Conservation (phyloP, 2,113 vertebrate genomes). For the Hemibagrus wyckioides region DNA sequence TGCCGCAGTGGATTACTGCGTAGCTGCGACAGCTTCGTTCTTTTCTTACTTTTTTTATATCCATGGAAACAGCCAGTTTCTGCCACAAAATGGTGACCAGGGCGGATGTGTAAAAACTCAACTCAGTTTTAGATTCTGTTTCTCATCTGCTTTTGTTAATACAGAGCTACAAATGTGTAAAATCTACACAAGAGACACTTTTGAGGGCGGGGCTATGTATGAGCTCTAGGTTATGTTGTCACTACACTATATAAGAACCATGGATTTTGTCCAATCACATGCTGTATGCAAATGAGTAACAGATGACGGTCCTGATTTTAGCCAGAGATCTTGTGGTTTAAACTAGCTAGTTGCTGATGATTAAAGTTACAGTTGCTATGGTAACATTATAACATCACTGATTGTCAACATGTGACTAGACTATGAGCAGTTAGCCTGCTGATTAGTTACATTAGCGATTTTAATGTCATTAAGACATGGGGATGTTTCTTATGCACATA, state of each 20-base stretch:
- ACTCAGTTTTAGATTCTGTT: background rate
- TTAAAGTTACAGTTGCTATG: background rate
- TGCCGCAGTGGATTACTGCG: background rate
- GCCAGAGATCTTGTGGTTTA: background rate
- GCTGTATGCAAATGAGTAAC: background rate
- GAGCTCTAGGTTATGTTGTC: background rate
- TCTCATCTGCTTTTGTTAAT: background rate
- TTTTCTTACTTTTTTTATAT: background rate
- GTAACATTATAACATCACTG: background rate
- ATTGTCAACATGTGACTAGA: background rate
- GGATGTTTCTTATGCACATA: background rate
- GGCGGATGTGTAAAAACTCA: background rate
- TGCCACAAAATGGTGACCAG: background rate
- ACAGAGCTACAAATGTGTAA: background rate
- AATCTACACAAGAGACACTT: background rate
- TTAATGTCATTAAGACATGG: background rate
- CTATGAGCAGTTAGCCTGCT: background rate
- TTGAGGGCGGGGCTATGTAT: no score
- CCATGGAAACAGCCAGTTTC: background rate
- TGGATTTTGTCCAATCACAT: background rate
- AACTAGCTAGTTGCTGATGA: background rate
- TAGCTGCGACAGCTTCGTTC: background rate
- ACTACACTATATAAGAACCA: background rate
- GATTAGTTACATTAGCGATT: background rate
- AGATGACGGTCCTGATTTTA: background rate